Base-by-base conservation (phyloP, 2,113 vertebrate species). In the Neodontobutis hainanensis region DNA sequence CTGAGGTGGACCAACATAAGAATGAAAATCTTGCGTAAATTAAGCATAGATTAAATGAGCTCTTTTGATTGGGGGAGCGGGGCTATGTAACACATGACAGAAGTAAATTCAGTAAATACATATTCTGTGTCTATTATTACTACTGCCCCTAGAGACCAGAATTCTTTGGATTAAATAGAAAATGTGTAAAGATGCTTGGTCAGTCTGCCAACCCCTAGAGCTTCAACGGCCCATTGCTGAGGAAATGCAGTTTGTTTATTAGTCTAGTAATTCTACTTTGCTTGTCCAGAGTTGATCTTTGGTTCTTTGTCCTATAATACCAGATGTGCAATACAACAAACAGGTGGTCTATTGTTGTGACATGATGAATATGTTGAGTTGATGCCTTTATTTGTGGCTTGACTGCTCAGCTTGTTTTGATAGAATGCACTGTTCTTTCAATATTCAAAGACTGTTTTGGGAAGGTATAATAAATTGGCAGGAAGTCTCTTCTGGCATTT, bases 401-500 rank as follows among this genome's bases (percentile, higher is more conserved):
- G 12, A 7, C 8, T 38, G 52, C 35, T 38, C 6, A 7, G n/a
- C 34, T 35, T 55, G 32, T 36, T 55, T 14, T 34, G 15, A 38
- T 38, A 55, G 36, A 55, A 15, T 34, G 8, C 9, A 36, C 14
- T 55, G 52, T 55, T 55, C 8, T 55, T 55, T 55, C 52, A 55
- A 38, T 36, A 36, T 55, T 36, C 52, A n/a, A 14, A 55, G 52
- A 55, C 34, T n/a, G 34, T 52, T 52, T 52, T 34, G 49, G 16
- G 49, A 5, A 6, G 52, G 6, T 55, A 36, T 55, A 6, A 55
- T 38, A 36, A 55, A 38, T 15, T 55, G 52, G 34, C 52, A 55
- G 52, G n/a, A n/a, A n/a, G 32, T 55, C 52, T 55, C 52, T 55
- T 49, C 27, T 61, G 40, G 56, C 40, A 19, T 43, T 58, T 58